Conservation (phyloP, 1,140 invertebrate species). For the Eriosoma lanigerum region DNA sequence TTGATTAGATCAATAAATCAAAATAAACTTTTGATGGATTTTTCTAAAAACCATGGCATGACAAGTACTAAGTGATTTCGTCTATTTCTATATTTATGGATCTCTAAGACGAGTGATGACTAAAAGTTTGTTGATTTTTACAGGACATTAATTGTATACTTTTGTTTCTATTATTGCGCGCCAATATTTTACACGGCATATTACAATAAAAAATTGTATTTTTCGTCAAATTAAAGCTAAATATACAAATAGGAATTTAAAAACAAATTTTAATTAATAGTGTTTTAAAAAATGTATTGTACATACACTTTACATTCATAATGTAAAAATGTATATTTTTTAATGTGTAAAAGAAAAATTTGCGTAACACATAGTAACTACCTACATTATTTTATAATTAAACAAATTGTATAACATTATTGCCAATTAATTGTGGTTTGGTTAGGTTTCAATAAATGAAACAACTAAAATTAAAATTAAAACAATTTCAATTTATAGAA, state of each 20-base stretch:
- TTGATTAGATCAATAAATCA: neutral
- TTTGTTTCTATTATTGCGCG: neutral
- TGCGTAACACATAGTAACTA: no score
- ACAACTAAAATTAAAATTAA: no score
- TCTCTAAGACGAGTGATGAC: neutral
- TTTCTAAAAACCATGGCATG: neutral
- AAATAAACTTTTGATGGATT: neutral
- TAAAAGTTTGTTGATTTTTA: constrained; percentile 5
- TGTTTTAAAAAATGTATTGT: no score
- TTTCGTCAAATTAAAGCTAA: constrained; percentile 24
- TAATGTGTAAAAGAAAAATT: no score
- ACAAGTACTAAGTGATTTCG: constrained; percentile 12
- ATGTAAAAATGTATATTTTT: neutral
- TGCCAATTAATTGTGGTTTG: no score
- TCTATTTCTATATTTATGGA: constrained; percentile 20
- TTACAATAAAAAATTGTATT: constrained; percentile 36
- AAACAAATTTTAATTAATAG: neutral
- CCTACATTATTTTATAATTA: no score
- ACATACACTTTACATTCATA: no score
- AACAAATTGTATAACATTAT: no score
- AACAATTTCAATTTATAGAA: no score
- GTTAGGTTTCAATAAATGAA: no score
- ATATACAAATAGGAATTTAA: neutral
- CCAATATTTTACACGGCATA: constrained; percentile 24
- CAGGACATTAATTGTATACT: constrained; percentile 27